These are phyloP conservation scores for Xylocampa areola DNA, from an alignment of 2,888 invertebrate species.

Conservation along the genomic window DNA sequence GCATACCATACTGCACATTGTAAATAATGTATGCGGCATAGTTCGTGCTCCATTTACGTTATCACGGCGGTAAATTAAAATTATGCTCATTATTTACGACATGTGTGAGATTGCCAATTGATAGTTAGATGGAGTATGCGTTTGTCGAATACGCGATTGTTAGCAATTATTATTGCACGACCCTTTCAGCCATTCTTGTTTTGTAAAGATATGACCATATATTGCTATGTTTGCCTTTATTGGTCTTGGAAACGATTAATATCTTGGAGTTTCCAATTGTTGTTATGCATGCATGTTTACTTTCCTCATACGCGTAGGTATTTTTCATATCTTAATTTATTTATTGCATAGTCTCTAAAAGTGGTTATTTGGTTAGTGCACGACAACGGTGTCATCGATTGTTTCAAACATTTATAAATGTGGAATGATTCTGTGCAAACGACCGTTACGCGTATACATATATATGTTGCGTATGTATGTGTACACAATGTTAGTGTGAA, in stretches of 20 bases:
- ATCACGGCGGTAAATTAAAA: slow-evolving; percentile 82
- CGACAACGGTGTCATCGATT: slow-evolving; percentile 48
- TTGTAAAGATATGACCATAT: slow-evolving; percentile 14
- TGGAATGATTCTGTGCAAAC: slow-evolving; percentile 63
- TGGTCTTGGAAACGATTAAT: slow-evolving; percentile 2
- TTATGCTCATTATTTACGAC: slow-evolving; percentile 74
- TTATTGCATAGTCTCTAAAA: slow-evolving; percentile 28
- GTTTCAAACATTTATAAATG: slow-evolving; percentile 50
- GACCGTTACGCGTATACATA: slow-evolving; percentile 60
- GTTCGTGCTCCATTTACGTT: slow-evolving; percentile 87
- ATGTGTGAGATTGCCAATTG: slow-evolving; percentile 69
- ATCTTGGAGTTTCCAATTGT: slow-evolving; percentile 26
- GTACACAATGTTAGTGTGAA: slow-evolving; percentile 60
- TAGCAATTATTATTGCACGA: slow-evolving; percentile 14
- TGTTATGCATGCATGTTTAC: neutral
- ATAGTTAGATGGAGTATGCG: slow-evolving; percentile 48
- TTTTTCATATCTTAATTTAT: slow-evolving; percentile 25
- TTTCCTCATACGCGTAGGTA: slow-evolving; percentile 17
- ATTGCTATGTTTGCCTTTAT: slow-evolving; percentile 6
- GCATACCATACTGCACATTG: slow-evolving; percentile 76
- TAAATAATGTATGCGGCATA: slow-evolving; percentile 80
- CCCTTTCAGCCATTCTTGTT: slow-evolving; percentile 20
- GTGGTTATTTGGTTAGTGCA: slow-evolving; percentile 27
- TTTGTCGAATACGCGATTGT: slow-evolving; percentile 12
- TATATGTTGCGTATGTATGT: slow-evolving; percentile 39